A percentile compares a stretch with the other conserved stretches of the same genome.
Evolutionary conservation across 2,113 vertebrate species (phyloP).

Genomic region (Muntiacus muntjak): DNA sequence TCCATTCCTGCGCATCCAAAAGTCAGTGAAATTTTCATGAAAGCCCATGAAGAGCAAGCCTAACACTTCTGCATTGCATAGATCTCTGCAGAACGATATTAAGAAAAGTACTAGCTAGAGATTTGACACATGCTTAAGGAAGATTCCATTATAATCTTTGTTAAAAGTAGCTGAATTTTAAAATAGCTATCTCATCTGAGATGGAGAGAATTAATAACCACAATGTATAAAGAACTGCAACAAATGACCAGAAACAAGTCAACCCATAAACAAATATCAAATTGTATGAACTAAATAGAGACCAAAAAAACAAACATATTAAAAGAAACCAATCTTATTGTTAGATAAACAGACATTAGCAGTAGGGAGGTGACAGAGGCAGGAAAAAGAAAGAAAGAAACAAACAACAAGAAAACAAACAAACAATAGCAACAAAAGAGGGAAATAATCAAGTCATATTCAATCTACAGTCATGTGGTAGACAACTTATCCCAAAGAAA

Average conservation of each 20-base stretch:
- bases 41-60: neutral
- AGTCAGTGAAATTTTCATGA: neutral
- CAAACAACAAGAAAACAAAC: too few relatives aligned
- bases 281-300: neutral
- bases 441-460: too few relatives aligned
- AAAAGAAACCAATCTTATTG: neutral
- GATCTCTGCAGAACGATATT: neutral
- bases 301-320: neutral
- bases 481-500: too few relatives aligned
- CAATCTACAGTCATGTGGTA: too few relatives aligned
- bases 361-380: too few relatives aligned
- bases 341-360: too few relatives aligned
- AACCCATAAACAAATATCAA: neutral
- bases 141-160: neutral
- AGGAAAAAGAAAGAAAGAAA: too few relatives aligned
- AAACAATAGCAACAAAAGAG: too few relatives aligned
- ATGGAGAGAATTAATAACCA: neutral
- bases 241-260: neutral
- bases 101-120: neutral
- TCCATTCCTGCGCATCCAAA: neutral
- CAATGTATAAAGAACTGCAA: neutral
- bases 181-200: neutral
- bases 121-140: neutral
- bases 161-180: neutral
- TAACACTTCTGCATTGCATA: neutral